Evolutionary conservation across 2,888 invertebrate species (phyloP), one percentile per base, ranked within the genome.

Genomic region (Muscina levida): DNA sequence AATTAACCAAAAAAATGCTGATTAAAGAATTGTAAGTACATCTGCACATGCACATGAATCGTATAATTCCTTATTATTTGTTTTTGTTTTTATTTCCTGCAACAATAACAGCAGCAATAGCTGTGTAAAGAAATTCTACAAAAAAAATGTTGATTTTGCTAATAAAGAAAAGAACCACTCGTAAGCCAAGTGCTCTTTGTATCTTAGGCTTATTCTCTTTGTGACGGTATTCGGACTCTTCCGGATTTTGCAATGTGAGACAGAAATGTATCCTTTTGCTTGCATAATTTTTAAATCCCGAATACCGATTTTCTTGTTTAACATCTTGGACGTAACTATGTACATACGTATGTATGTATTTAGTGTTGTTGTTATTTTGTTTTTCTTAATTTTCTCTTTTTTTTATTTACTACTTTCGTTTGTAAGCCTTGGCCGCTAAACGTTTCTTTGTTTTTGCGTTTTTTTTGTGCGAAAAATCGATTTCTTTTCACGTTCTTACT

Each of bases 11-110:
- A 76, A 86, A 86, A 85, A 87, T 88, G 87, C 87, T 88, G 86
- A 88, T 88, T 84, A 88, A 87, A 83, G 87, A 88, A 87, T 88
- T 87, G 87, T 88, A 84, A 88, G 87, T 88, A 78, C 42, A 31
- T 31, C n/a, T n/a, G n/a, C n/a, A n/a, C n/a, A n/a, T n/a, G n/a
- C n/a, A n/a, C n/a, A n/a, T n/a, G n/a, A n/a, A n/a, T n/a, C n/a
- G n/a, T n/a, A n/a, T n/a, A 53, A 46, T 22, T 39, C 37, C 53
- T 24, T 13, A 15, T 11, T 15, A 39, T 59, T 70, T 62, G 11
- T 39, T n/a, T 10, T 13, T 39, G 19, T 19, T 53, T 37, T 51
- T 31, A 31, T 8, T 3, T 31, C 31, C 31, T 31, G 8, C 31
- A 31, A 31, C 3, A 31, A 8, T 8, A 31, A 31, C 31, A 31